Evolutionary conservation across 2,113 vertebrate genomes (phyloP).

Genomic region (Hipposideros armiger): DNA sequence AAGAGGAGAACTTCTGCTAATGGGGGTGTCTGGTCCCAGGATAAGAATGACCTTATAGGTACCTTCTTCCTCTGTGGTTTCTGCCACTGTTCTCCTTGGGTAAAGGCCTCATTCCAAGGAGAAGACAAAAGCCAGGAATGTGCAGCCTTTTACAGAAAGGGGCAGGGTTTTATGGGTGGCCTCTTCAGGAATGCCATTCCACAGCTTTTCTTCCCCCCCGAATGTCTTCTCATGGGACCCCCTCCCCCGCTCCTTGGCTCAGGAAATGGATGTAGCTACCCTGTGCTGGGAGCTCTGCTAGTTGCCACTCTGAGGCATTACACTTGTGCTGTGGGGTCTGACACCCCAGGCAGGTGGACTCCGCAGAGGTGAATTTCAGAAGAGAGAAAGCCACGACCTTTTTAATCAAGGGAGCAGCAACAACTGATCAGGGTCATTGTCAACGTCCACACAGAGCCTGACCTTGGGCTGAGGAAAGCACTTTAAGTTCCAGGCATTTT

Average conservation of each 20-base stretch:
- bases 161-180: not conserved
- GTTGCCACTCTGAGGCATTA: slow-evolving; percentile 35
- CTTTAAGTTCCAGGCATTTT: slow-evolving; percentile 70
- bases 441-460: not conserved
- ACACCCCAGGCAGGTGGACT: slow-evolving; percentile 8
- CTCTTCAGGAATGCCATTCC: not conserved
- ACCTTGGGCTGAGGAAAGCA: not conserved
- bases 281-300: not conserved
- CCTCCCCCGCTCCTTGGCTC: not conserved
- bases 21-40: not conserved
- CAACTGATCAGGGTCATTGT: slow-evolving; percentile 12
- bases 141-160: not conserved
- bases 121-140: slow-evolving; percentile 44
- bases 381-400: not conserved
- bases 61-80: not conserved
- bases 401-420: not conserved
- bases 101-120: slow-evolving; percentile 9
- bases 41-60: not conserved
- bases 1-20: not conserved
- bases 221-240: not conserved
- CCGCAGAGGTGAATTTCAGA: not conserved
- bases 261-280: not conserved
- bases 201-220: not conserved
- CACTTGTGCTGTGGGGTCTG: not conserved
- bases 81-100: not conserved